These are phyloP conservation scores for Oryzias curvinotus DNA, from an alignment of 2,113 vertebrate species.

Conservation along the genomic window DNA sequence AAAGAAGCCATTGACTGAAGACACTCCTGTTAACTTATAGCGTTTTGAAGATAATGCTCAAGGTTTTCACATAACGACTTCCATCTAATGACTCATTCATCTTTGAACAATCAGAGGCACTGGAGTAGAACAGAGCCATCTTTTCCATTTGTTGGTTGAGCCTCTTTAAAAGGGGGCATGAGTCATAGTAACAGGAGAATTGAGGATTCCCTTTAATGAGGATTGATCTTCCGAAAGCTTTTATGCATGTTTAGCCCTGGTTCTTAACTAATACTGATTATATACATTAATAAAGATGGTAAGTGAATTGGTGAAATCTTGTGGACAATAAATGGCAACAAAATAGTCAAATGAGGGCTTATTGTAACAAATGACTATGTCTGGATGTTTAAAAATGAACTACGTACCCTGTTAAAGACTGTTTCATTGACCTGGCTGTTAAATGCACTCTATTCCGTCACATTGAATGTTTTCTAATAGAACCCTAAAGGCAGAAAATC, in stretches of 20 bases:
- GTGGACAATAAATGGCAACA: not conserved
- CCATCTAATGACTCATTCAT: too few species aligned
- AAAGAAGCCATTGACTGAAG: too few species aligned
- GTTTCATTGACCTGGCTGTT: slow-evolving; percentile 53
- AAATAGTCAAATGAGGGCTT: slow-evolving; percentile 9
- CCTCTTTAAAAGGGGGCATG: too few species aligned
- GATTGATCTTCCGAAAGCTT: slow-evolving; percentile 20
- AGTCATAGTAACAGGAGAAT: too few species aligned
- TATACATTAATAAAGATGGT: slow-evolving; percentile 14
- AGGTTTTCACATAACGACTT: too few species aligned
- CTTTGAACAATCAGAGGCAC: too few species aligned
- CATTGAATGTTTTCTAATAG: slow-evolving; percentile 28
- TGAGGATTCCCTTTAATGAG: too few species aligned
- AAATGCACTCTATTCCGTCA: slow-evolving; percentile 49
- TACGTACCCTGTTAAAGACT: slow-evolving; percentile 23
- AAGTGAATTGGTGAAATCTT: not conserved
- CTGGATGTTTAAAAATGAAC: slow-evolving; percentile 35
- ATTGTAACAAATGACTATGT: slow-evolving; percentile 40
- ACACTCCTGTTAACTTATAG: too few species aligned
- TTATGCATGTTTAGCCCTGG: slow-evolving; percentile 12
- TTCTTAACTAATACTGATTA: slow-evolving; percentile 14
- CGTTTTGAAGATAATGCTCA: too few species aligned
- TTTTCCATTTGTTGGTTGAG: too few species aligned
- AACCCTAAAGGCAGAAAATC: slow-evolving; percentile 41
- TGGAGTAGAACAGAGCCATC: too few species aligned